phyloP scores from a whole-genome alignment of 2,888 invertebrate genomes.

The Blastobasis lacticolella region DNA sequence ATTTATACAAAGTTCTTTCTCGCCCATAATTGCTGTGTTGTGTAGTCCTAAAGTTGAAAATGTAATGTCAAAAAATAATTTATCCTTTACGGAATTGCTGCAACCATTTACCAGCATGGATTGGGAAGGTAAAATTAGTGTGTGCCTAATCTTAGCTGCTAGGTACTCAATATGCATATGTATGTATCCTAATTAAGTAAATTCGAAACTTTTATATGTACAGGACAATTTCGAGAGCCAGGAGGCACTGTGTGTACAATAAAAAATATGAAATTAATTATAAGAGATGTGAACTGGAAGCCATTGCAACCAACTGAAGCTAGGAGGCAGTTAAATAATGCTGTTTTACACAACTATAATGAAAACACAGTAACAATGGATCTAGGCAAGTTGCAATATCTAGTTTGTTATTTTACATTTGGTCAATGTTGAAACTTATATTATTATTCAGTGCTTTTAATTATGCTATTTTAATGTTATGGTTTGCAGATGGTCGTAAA shows the following conservation, averaged over 20 bases:
- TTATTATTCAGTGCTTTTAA: not conserved
- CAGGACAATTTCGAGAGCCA: constrained; percentile 89
- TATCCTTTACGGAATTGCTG: constrained; percentile 90
- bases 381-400: constrained; percentile 55
- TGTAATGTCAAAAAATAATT: constrained; percentile 91
- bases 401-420: not conserved
- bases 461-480: not conserved
- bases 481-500: constrained; percentile 60
- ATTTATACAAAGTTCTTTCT: constrained; percentile 92
- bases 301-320: constrained; percentile 88
- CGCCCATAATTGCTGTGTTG: constrained; percentile 90
- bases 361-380: constrained; percentile 70
- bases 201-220: not conserved
- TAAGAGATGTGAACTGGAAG: constrained; percentile 87
- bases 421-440: not conserved
- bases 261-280: constrained; percentile 83
- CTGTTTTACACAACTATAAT: constrained; percentile 77
- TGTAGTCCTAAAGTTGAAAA: constrained; percentile 88
- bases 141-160: not conserved
- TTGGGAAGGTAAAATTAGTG: constrained; percentile 44
- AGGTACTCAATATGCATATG: not conserved
- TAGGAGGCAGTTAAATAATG: constrained; percentile 88
- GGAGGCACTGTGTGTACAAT: constrained; percentile 82
- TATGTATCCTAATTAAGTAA: not conserved
- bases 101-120: constrained; percentile 90